Evolutionary conservation across 2,888 invertebrate species (phyloP).

Genomic region (Xestia ashworthii): DNA sequence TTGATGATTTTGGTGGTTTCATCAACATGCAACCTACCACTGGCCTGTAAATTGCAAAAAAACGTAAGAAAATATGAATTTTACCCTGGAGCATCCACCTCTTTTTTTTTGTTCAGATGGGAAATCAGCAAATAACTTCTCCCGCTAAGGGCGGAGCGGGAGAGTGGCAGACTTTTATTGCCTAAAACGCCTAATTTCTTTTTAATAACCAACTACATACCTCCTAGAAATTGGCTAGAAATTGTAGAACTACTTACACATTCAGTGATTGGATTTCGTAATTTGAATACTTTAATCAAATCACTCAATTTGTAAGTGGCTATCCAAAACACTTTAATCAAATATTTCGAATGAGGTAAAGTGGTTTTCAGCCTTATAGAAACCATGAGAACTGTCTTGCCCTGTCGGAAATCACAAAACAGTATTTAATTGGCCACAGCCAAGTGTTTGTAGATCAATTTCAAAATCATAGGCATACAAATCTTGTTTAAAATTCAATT

Average conservation of each 20-base stretch:
- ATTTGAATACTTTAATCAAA: background rate
- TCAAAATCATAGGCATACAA: slow-evolving; percentile 18
- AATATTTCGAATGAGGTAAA: background rate
- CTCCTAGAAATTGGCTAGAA: background rate
- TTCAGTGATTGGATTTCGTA: background rate
- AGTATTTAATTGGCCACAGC: slow-evolving; percentile 23
- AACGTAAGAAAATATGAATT: too few relatives aligned
- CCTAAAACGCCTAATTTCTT: too few relatives aligned
- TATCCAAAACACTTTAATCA: background rate
- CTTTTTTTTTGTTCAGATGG: too few relatives aligned
- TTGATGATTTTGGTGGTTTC: too few relatives aligned
- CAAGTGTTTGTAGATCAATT: slow-evolving; percentile 43
- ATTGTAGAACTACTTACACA: background rate
- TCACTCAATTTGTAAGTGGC: background rate
- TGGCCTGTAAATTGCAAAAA: too few relatives aligned
- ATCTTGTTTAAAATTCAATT: slow-evolving; percentile 39
- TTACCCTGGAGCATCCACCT: too few relatives aligned
- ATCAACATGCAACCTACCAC: too few relatives aligned
- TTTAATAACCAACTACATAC: background rate
- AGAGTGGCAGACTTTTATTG: too few relatives aligned
- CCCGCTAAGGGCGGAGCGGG: too few relatives aligned
- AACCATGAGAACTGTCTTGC: background rate
- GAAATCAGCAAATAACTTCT: too few relatives aligned
- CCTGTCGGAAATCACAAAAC: background rate
- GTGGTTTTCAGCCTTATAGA: background rate